Conservation (phyloP, 2,888 invertebrate genomes). For the Galerucella calmariensis region DNA sequence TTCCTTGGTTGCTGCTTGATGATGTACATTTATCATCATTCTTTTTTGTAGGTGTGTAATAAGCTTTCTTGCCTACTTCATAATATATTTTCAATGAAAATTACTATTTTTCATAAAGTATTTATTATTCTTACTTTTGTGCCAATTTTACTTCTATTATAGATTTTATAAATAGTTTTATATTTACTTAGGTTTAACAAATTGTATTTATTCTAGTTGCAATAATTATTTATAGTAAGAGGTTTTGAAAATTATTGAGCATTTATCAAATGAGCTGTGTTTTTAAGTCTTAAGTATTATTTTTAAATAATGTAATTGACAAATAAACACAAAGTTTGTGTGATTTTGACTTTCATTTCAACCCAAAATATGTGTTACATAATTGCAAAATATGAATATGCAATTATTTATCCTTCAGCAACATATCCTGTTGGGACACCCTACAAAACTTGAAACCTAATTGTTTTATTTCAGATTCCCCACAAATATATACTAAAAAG, state of each 20-base stretch:
- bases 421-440: too few relatives aligned
- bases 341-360: conserved; percentile 3
- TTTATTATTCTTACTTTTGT: conserved; percentile 38
- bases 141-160: conserved; percentile 38
- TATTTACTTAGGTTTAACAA: conserved; percentile 29
- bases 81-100: conserved; percentile 28
- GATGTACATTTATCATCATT: neutral
- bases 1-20: neutral
- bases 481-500: neutral
- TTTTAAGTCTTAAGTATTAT: conserved; percentile 44
- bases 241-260: conserved; percentile 22
- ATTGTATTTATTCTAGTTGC: conserved; percentile 36
- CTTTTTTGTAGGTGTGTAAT: neutral
- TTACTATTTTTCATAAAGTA: conserved; percentile 24
- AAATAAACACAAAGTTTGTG: conserved; percentile 23
- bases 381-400: neutral
- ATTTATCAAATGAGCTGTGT: conserved; percentile 46
- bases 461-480: neutral
- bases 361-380: neutral
- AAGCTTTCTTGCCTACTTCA: conserved; percentile 9
- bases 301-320: conserved; percentile 37
- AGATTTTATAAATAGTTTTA: conserved; percentile 32
- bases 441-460: too few relatives aligned
- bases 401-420: too few relatives aligned
- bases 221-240: conserved; percentile 29